These are phyloP conservation scores for Drosophila mulleri DNA, from an alignment of 2,888 invertebrate genomes.

Conservation along the genomic window DNA sequence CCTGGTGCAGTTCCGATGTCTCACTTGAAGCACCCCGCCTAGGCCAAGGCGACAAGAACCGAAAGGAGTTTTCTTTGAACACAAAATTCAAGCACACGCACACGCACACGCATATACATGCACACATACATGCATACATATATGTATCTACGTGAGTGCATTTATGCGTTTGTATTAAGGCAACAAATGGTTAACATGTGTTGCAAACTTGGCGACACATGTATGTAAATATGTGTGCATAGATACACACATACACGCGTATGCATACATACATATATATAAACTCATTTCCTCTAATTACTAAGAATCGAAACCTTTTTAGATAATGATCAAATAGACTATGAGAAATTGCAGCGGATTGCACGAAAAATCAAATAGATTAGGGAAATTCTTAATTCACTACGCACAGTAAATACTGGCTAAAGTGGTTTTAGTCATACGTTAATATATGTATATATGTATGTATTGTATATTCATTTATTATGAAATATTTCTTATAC, in stretches of 20 bases:
- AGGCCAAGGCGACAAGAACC: slow-evolving; percentile 18
- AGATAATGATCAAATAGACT: neutral
- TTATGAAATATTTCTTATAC: no score
- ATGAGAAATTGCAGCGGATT: neutral
- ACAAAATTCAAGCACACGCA: slow-evolving; percentile 9
- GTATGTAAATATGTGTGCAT: slow-evolving; percentile 13
- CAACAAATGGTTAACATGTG: slow-evolving; percentile 71
- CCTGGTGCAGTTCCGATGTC: slow-evolving; percentile 17
- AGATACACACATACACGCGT: neutral
- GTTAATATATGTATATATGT: no score
- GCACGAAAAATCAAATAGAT: neutral
- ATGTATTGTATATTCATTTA: no score
- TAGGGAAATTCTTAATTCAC: neutral
- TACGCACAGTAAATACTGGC: neutral
- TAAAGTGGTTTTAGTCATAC: neutral
- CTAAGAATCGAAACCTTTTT: neutral
- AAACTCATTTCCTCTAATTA: neutral
- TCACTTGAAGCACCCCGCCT: neutral
- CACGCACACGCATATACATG: slow-evolving; percentile 4
- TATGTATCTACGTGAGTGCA: neutral
- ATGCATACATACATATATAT: neutral
- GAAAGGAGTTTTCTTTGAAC: slow-evolving; percentile 33
- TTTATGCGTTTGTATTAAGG: slow-evolving; percentile 18
- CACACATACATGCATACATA: slow-evolving; percentile 1
- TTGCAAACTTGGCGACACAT: slow-evolving; percentile 60